phyloP scores from a whole-genome alignment of 2,113 vertebrate species.

The Gopherus flavomarginatus region DNA sequence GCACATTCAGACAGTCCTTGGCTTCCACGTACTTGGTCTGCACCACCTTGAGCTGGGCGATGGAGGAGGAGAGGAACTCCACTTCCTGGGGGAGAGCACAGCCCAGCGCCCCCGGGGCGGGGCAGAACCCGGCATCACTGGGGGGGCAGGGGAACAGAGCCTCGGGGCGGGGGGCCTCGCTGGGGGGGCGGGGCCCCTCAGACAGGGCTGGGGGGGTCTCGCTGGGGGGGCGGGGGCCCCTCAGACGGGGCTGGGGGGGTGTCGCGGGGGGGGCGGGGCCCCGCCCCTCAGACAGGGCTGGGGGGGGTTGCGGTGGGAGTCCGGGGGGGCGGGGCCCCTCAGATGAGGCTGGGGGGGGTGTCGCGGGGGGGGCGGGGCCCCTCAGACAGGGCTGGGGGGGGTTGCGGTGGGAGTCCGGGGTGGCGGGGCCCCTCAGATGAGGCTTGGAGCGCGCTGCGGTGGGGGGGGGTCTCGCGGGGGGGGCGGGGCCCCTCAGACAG shows the following conservation, averaged over 20 bases:
- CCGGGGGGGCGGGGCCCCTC: too few species aligned
- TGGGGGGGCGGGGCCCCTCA: too few species aligned
- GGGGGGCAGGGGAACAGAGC: background rate
- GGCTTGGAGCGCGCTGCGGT: background rate
- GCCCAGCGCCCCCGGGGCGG: background rate
- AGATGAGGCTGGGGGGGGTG: too few species aligned
- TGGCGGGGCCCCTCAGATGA: too few species aligned
- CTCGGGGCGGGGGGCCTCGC: too few species aligned
- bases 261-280: too few species aligned
- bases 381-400: too few species aligned
- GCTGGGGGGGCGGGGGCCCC: background rate
- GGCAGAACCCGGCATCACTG: conserved; percentile 54
- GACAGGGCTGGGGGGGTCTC: too few species aligned
- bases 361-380: too few species aligned
- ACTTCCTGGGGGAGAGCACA: conserved; percentile 82
- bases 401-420: background rate
- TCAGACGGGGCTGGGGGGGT: background rate
- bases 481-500: background rate
- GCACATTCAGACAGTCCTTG: conserved; percentile 90
- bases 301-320: too few species aligned
- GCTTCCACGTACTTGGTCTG: conserved; percentile 95
- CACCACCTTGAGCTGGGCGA: conserved; percentile 92
- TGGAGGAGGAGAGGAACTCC: conserved; percentile 94
- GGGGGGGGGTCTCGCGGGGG: background rate
- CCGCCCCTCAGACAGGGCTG: too few species aligned